phyloP scores from a whole-genome alignment of 64 coral and sea anemone species.

The Stichodactyla mertensii region DNA sequence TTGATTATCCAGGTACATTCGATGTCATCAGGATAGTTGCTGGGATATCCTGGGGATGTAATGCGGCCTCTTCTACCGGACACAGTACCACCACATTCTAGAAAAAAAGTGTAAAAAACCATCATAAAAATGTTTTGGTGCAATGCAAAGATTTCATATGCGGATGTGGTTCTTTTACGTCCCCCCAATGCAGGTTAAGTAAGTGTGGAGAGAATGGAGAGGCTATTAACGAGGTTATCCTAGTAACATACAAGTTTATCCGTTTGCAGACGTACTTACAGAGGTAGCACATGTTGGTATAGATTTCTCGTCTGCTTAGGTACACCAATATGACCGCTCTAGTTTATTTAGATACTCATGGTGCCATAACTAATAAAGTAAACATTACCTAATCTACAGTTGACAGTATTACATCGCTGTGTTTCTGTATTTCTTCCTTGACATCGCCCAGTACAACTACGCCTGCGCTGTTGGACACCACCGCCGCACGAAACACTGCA shows the following conservation, averaged over 20 bases:
- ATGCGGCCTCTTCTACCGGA: conserved; percentile 15
- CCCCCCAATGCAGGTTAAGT: no score
- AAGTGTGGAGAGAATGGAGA: no score
- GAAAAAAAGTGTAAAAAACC: not conserved
- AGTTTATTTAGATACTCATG: no score
- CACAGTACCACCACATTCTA: conserved; percentile 24
- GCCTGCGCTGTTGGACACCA: conserved; percentile 15
- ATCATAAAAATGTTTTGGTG: not conserved
- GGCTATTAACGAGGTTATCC: no score
- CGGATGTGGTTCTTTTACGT: no score
- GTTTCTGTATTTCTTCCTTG: not conserved
- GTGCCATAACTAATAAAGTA: no score
- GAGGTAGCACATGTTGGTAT: no score
- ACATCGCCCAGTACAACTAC: conserved; percentile 25
- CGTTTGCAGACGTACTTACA: no score
- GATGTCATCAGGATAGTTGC: not conserved
- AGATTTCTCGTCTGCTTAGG: no score
- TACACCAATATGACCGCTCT: no score
- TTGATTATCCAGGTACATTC: conserved; percentile 61
- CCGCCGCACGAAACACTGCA: conserved; percentile 12
- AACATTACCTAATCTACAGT: conserved; percentile 1
- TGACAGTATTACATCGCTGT: not conserved
- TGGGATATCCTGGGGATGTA: conserved; percentile 29
- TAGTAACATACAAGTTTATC: no score
- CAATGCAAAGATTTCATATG: no score